Base-by-base conservation (phyloP, 1,140 invertebrate species). In the Scaptomyza hsui region DNA sequence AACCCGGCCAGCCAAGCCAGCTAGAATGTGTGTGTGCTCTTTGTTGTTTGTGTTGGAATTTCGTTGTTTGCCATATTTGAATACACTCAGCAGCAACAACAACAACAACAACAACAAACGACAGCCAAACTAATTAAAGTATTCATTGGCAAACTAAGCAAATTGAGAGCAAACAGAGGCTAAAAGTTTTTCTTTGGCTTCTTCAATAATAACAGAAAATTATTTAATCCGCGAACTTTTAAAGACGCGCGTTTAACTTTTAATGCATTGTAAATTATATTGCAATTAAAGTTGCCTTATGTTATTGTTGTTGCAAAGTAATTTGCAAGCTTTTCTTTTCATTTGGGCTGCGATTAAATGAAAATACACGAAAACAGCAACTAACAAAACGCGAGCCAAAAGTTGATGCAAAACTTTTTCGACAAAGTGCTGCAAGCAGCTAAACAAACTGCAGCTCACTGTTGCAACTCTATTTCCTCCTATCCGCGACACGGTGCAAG, bases 21-120 rank as follows among this genome's bases (percentile, higher is more conserved):
- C 26, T 26, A 24, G 21, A 13, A 26, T 47, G 37, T 19, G 44
- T 21, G n/a, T 51, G 44, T 39, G 15, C n/a, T n/a, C n/a, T n/a
- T n/a, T n/a, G n/a, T n/a, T n/a, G n/a, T n/a, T n/a, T 44, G 44
- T 24, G 6, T 24, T 16, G 9, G 24, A 12, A 13, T 16, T n/a
- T 13, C 29, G 52, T 70, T 85, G 81, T 80, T 85, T 80, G 79
- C 69, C 80, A 86, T 85, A 86, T 86, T 85, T 85, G 80, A 85
- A 86, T 85, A 81, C 73, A 62, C 48, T 37, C 42, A 13, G 39
- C 56, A 57, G 42, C 45, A 65, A 29, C 56, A 41, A 39, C 45
- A 37, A 41, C 56, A 57, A 48, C 42, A 65, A 37, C 57, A 42
- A 39, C 51, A 39, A 18, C 59, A 45, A 62, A 48, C 45, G 42